phyloP scores from a whole-genome alignment of 2,797 vertebrate species.

The Erethizon dorsatum region DNA sequence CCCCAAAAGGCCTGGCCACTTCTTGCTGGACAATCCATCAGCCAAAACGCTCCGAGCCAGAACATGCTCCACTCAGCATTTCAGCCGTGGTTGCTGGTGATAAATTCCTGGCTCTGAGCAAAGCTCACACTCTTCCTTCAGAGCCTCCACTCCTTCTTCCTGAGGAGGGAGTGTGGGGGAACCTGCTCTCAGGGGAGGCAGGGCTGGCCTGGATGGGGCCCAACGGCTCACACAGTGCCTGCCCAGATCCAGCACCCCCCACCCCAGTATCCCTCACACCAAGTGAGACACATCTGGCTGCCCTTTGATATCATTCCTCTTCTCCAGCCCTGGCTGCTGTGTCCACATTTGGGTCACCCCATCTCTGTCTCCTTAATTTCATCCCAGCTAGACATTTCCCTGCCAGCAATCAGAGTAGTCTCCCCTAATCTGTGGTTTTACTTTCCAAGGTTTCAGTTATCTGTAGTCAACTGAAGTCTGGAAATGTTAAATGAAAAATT shows the following conservation, averaged over 20 bases:
- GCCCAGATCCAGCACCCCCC: neutral
- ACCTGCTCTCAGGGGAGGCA: neutral
- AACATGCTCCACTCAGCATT: constrained; percentile 10
- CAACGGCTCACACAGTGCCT: fast-evolving
- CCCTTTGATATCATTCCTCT: neutral
- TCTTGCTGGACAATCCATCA: constrained; percentile 20
- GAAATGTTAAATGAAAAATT: neutral
- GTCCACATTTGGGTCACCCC: neutral
- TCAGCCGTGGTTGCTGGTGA: constrained; percentile 14
- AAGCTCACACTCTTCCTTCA: neutral
- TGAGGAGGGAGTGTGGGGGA: neutral
- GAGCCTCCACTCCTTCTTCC: neutral
- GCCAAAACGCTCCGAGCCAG: neutral
- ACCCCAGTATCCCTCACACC: neutral
- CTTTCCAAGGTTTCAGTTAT: neutral
- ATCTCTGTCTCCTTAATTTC: neutral
- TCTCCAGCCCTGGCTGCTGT: neutral
- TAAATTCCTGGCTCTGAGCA: neutral
- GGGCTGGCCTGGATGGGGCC: neutral
- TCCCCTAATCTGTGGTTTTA: neutral
- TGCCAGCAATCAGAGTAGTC: too few relatives aligned
- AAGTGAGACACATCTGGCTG: fast-evolving
- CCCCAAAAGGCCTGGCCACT: neutral
- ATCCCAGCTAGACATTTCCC: neutral
- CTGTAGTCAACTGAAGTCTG: neutral